Evolutionary conservation across 2,888 invertebrate genomes (phyloP), one percentile per base, ranked within the genome.

Genomic region (Tetragonula carbonaria): DNA sequence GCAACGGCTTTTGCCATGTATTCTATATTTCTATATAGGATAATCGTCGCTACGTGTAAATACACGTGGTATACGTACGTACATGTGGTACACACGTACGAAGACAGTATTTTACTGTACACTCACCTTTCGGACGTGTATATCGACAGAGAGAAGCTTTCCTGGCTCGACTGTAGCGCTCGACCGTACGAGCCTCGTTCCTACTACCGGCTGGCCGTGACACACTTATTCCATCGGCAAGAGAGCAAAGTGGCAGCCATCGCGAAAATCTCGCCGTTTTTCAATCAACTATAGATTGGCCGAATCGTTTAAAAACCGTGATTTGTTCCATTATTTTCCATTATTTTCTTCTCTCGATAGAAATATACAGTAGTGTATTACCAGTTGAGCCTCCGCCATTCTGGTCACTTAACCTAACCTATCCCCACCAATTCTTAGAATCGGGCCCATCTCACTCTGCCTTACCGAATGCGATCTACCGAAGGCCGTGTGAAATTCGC

Each of bases 141-240:
- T 88, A 87, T 90, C 87, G 87, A 85, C 82, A 86, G 86, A 90
- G 86, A 90, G 88, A 89, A 91, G 89, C 89, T 91, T 91, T 90
- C 90, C 91, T 90, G 88, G 87, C 86, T 90, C 90, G 86, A 80
- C 82, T 88, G 8, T 38, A 38, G 38, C 38, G 86, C 86, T 90
- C 90, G 86, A 80, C 82, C 88, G 89, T 89, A 91, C 89, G 90
- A 86, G 85, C 88, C 88, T 87, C 88, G 90, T 90, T 88, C 90
- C 87, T 90, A 91, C 92, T 92, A 92, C 91, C 92, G 91, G 91
- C 91, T 93, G 93, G 90, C 93, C 93, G 91, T 93, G 93, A 93
- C 93, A 93, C 90, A 92, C 92, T 93, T 93, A 87, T 84, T 74
- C 84, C 87, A 84, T 83, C 90, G 87, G 77, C 86, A 82, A 81